A percentile compares a stretch with the other conserved stretches of the same genome.
phyloP scores from a whole-genome alignment of 2,797 vertebrate genomes.

The Sebastes taczanowskii region DNA sequence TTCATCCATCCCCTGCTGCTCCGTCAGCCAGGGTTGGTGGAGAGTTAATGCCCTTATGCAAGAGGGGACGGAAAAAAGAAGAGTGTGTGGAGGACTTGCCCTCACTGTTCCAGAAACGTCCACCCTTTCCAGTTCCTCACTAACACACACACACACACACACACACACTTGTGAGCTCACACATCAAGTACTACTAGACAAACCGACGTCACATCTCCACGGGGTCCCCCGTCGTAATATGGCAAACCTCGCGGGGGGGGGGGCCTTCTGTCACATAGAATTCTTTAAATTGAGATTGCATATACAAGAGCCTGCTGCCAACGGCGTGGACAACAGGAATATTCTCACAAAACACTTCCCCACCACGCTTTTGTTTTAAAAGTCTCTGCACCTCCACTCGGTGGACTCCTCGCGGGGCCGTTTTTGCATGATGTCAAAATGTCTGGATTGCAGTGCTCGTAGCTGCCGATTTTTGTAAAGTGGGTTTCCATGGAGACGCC shows the following conservation, averaged over 20 bases:
- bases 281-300: conserved; percentile 80
- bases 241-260: conserved; percentile 60
- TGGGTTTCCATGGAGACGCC: conserved; percentile 53
- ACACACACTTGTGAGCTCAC: conserved; percentile 76
- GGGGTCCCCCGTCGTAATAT: conserved; percentile 56
- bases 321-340: conserved; percentile 48
- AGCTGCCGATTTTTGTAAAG: conserved; percentile 80
- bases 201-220: conserved; percentile 69
- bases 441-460: conserved; percentile 71
- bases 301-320: conserved; percentile 75
- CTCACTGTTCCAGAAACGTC: conserved; percentile 29
- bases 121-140: conserved; percentile 35
- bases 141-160: conserved; percentile 43
- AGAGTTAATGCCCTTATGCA: conserved; percentile 71
- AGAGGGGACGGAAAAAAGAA: neutral
- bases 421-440: conserved; percentile 74
- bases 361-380: neutral
- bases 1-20: conserved; percentile 19
- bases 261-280: conserved; percentile 60
- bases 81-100: neutral
- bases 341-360: conserved; percentile 41
- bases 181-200: conserved; percentile 70
- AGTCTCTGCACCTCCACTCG: conserved; percentile 54
- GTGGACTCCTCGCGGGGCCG: conserved; percentile 43
- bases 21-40: conserved; percentile 25